Evolutionary conservation across 2,888 invertebrate species (phyloP), one percentile per base, ranked within the genome.

Genomic region (Volucella inflata): DNA sequence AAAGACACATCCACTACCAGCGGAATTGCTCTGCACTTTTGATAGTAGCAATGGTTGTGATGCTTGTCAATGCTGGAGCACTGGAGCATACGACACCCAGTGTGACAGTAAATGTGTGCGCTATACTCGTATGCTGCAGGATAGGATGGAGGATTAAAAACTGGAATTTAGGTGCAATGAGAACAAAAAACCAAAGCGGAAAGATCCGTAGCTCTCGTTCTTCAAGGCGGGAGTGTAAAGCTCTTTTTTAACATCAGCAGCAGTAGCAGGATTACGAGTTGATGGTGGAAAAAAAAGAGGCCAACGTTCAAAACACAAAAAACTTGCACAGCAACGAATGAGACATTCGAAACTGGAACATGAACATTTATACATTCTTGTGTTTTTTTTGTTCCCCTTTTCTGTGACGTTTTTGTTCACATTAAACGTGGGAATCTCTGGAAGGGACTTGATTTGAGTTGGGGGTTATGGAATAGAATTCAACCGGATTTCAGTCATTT

Each of bases 301-400:
- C 81, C 68, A 85, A 76, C 84, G 71, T 57, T 51, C 76, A 62
- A 64, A 72, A 62, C 48, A 60, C 42, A 75, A 76, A 84, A 53
- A 50, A 68, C 48, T 59, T 53, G 40, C 55, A 71, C 67, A 76
- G 67, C 75, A 77, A 40, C 80, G 80, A 85, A 81, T 81, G 81
- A 62, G 77, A 85, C 76, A 85, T 85, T 85, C 76, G 71, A 81
- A 85, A 85, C 77, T 85, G 77, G 81, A 81, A 85, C 85, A 85
- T 81, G 81, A 85, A 74, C 76, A 85, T 76, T 81, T 72, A 71
- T 77, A 71, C 65, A 76, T 76, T 67, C n/a, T n/a, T n/a, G n/a
- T 30, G n/a, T 30, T 6, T 30, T 6, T 30, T 46, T n/a, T 46
- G n/a, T 46, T 46, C 4, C 8, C 8, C 0, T 8, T 46, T n/a